phyloP scores from a whole-genome alignment of 2,797 vertebrate genomes.

The Cirrhinus mrigala region DNA sequence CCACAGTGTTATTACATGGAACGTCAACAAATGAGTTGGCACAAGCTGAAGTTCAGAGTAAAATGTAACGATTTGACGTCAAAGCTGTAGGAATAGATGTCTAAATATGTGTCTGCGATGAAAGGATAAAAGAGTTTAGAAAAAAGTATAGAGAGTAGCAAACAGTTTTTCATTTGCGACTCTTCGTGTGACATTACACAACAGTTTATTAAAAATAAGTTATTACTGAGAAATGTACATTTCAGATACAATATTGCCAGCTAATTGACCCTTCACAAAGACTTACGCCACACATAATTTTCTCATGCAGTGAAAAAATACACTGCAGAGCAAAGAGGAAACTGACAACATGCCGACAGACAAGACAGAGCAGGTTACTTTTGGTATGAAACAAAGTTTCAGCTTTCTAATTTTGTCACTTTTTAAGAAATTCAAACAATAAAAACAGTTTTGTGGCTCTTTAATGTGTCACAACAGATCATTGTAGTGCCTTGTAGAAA shows the following conservation, averaged over 20 bases:
- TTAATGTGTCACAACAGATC: no score
- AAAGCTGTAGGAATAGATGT: background rate
- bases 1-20: constrained; percentile 18
- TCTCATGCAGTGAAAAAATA: no score
- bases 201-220: background rate
- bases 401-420: no score
- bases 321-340: no score
- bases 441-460: no score
- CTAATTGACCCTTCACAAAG: no score
- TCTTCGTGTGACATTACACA: background rate
- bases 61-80: background rate
- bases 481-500: no score
- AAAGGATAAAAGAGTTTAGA: background rate
- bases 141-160: background rate
- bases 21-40: constrained; percentile 21
- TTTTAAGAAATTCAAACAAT: no score
- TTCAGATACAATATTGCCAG: background rate
- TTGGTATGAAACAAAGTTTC: no score
- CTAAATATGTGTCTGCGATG: background rate
- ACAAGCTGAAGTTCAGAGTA: background rate
- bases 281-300: no score
- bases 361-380: no score
- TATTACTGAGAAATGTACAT: background rate
- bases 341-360: no score
- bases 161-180: background rate